Evolutionary conservation across 2,888 invertebrate species (phyloP).

Genomic region (Agrotis segetum): DNA sequence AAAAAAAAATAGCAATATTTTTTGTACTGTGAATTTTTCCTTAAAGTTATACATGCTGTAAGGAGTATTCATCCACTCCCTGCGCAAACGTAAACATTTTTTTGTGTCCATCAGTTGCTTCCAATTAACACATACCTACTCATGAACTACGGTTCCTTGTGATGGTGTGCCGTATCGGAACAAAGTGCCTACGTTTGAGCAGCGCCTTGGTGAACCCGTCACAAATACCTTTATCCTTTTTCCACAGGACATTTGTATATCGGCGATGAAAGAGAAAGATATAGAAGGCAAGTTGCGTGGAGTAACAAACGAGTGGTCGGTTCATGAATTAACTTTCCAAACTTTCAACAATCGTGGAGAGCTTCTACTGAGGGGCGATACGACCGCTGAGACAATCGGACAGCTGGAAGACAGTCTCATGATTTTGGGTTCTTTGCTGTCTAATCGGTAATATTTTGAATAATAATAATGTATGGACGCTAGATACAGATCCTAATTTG

Average conservation of each 20-base stretch:
- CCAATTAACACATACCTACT: no score
- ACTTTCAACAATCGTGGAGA: constrained; percentile 99
- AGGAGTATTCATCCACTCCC: no score
- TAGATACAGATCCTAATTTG: background rate
- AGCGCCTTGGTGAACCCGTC: background rate
- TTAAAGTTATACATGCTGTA: no score
- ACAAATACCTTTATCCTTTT: background rate
- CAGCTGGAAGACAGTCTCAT: constrained; percentile 99
- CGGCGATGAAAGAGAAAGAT: constrained; percentile 99
- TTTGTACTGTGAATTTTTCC: background rate
- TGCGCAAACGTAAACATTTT: no score
- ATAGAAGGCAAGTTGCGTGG: constrained; percentile 98
- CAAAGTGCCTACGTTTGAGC: background rate
- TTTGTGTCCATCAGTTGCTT: no score
- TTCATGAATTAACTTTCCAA: constrained; percentile 97
- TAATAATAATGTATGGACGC: no score
- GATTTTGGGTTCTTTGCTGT: constrained; percentile 97
- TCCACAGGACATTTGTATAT: constrained; percentile 97
- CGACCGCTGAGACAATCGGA: constrained; percentile 98
- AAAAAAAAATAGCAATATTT: background rate
- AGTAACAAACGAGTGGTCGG: constrained; percentile 98
- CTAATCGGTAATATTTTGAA: constrained; percentile 92
- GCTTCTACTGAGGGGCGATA: constrained; percentile 97
- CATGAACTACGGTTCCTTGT: no score
- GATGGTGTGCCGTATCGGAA: no score